Evolutionary conservation across 2,888 invertebrate species (phyloP).

Genomic region (Zhuqinia jingwanae): DNA sequence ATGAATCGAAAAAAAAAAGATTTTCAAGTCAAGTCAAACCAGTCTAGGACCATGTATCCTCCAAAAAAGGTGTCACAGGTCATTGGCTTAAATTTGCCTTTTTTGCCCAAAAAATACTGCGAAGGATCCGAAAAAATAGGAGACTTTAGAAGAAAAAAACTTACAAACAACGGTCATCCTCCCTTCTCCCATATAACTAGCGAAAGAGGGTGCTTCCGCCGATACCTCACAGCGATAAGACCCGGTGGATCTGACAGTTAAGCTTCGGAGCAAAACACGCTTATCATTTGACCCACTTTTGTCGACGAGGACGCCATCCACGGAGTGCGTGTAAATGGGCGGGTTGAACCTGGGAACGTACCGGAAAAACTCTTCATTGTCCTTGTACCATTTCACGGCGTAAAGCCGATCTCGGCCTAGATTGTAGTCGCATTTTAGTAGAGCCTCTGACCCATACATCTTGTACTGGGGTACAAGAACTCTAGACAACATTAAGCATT

Average conservation of each 20-base stretch:
- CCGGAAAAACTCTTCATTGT: constrained; percentile 90
- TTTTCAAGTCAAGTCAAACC: too few species aligned
- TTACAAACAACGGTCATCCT: constrained; percentile 91
- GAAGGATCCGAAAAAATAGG: not conserved
- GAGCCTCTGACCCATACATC: constrained; percentile 83
- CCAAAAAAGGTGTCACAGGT: too few species aligned
- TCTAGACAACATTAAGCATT: constrained; percentile 83
- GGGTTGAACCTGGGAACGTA: constrained; percentile 88
- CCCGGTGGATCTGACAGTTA: constrained; percentile 84
- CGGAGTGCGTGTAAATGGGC: constrained; percentile 86
- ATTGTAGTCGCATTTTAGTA: constrained; percentile 83
- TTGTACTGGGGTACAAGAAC: constrained; percentile 86
- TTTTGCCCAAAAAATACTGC: not conserved
- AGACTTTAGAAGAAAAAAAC: constrained; percentile 81
- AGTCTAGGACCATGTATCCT: too few species aligned
- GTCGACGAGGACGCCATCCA: constrained; percentile 87
- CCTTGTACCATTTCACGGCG: constrained; percentile 80
- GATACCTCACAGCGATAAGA: constrained; percentile 86
- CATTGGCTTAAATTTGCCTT: too few species aligned
- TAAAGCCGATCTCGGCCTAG: constrained; percentile 84
- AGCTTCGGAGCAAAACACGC: constrained; percentile 68
- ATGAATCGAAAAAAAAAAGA: too few species aligned
- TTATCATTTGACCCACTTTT: constrained; percentile 80
- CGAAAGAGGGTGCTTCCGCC: constrained; percentile 89
- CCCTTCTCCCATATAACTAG: constrained; percentile 88